Evolutionary conservation across 2,113 vertebrate genomes (phyloP).

Genomic region (Siphamia tubifer): DNA sequence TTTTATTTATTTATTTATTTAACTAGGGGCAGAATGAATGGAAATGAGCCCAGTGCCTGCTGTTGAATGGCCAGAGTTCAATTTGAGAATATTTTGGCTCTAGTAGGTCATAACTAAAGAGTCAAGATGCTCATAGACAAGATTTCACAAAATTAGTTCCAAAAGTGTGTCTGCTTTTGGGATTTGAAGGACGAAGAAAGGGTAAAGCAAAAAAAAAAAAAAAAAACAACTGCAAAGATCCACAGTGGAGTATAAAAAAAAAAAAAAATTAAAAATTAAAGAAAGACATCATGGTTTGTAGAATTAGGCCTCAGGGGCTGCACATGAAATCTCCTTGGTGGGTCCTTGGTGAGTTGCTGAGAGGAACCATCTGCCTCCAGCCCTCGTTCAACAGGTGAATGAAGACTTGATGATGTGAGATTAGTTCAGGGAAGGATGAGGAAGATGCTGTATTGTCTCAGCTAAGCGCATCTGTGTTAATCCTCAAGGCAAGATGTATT

Average conservation of each 20-base stretch:
- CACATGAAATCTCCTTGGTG: conserved; percentile 31
- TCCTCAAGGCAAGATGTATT: conserved; percentile 32
- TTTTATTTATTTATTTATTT: neutral
- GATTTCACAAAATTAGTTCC: conserved; percentile 49
- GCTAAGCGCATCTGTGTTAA: conserved; percentile 42
- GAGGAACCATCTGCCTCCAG: conserved; percentile 33
- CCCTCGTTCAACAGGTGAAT: conserved; percentile 55
- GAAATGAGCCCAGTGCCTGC: conserved; percentile 49
- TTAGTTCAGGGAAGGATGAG: conserved; percentile 51
- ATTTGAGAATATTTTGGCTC: conserved; percentile 56
- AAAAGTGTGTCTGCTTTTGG: conserved; percentile 45
- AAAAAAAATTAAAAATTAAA: neutral
- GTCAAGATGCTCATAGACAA: conserved; percentile 36
- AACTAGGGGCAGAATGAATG: conserved; percentile 53
- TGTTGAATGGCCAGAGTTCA: conserved; percentile 46
- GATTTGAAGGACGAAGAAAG: conserved; percentile 50
- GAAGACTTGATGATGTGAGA: conserved; percentile 55
- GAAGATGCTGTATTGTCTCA: conserved; percentile 48
- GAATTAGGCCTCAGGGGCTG: conserved; percentile 43
- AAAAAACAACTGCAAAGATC: conserved; percentile 23
- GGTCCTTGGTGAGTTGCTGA: conserved; percentile 40
- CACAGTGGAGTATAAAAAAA: conserved; percentile 15
- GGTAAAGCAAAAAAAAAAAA: conserved; percentile 42
- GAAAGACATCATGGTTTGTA: conserved; percentile 6
- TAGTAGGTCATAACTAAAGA: conserved; percentile 53